phyloP scores from a whole-genome alignment of 2,888 invertebrate species.

The Archips crataeganus region DNA sequence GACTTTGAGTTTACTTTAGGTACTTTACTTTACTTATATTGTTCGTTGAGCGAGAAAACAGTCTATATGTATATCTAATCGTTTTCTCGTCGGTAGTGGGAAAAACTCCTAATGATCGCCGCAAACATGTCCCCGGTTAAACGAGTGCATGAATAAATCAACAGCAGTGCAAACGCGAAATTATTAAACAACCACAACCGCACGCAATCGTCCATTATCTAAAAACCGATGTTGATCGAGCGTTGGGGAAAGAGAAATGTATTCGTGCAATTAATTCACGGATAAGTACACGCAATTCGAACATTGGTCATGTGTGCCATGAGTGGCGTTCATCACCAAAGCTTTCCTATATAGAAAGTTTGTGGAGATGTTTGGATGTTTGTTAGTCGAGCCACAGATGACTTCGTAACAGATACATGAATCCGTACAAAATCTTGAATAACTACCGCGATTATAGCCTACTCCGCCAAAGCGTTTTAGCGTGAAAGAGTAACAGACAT shows the following conservation, averaged over 20 bases:
- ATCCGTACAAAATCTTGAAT: conserved; percentile 2
- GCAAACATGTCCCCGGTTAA: neutral
- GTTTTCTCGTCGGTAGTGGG: too few species aligned
- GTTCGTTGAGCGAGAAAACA: too few species aligned
- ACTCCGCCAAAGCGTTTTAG: neutral
- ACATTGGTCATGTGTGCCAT: too few species aligned
- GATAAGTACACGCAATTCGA: neutral
- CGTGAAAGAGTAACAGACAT: too few species aligned
- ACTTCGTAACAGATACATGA: neutral
- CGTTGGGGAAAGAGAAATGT: neutral
- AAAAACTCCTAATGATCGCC: neutral
- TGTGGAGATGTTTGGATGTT: too few species aligned
- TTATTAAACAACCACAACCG: conserved; percentile 14
- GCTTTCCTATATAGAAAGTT: too few species aligned
- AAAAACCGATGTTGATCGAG: neutral
- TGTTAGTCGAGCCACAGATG: too few species aligned
- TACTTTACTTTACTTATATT: too few species aligned
- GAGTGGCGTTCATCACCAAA: too few species aligned
- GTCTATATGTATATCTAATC: too few species aligned
- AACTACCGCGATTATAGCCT: neutral
- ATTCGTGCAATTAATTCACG: neutral
- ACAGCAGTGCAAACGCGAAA: neutral
- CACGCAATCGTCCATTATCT: conserved; percentile 6
- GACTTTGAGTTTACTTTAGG: too few species aligned
- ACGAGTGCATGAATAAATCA: conserved; percentile 6